phyloP scores from a whole-genome alignment of 2,797 vertebrate genomes.

The Chiloscyllium punctatum region DNA sequence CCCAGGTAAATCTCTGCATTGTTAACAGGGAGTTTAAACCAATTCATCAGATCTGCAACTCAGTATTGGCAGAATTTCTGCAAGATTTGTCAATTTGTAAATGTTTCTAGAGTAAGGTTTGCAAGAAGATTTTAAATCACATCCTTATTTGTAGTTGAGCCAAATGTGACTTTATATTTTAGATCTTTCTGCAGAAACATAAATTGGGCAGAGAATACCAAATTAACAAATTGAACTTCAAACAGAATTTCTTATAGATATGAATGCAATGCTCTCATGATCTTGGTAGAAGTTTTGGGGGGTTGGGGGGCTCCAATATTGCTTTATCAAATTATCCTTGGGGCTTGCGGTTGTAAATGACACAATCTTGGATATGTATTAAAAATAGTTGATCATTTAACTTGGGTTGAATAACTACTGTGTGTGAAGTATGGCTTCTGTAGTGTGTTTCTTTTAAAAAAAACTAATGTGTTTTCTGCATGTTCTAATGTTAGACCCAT shows the following conservation, averaged over 20 bases:
- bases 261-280: slow-evolving; percentile 67
- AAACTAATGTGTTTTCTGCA: slow-evolving; percentile 75
- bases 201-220: slow-evolving; percentile 1
- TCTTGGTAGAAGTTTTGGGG: slow-evolving; percentile 57
- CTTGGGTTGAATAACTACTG: slow-evolving; percentile 67
- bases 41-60: slow-evolving; percentile 57
- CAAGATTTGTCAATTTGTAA: slow-evolving; percentile 51
- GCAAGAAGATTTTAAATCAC: slow-evolving; percentile 62
- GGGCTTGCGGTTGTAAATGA: slow-evolving; percentile 65
- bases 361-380: slow-evolving; percentile 60
- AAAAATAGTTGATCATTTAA: slow-evolving; percentile 62
- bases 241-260: slow-evolving; percentile 66
- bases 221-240: slow-evolving; percentile 52
- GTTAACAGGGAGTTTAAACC: slow-evolving; percentile 51
- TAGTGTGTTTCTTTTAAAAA: slow-evolving; percentile 56
- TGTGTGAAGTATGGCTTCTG: slow-evolving; percentile 70
- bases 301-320: slow-evolving; percentile 55
- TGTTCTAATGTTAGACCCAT: slow-evolving; percentile 69
- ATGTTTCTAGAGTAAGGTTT: slow-evolving; percentile 57
- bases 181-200: slow-evolving; percentile 9
- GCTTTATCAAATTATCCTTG: slow-evolving; percentile 57
- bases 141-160: slow-evolving; percentile 45
- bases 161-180: not conserved
- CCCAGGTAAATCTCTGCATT: slow-evolving; percentile 50
- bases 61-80: slow-evolving; percentile 49